These are phyloP conservation scores for Cheilosia variabilis DNA, from an alignment of 2,888 invertebrate genomes.

Conservation along the genomic window DNA sequence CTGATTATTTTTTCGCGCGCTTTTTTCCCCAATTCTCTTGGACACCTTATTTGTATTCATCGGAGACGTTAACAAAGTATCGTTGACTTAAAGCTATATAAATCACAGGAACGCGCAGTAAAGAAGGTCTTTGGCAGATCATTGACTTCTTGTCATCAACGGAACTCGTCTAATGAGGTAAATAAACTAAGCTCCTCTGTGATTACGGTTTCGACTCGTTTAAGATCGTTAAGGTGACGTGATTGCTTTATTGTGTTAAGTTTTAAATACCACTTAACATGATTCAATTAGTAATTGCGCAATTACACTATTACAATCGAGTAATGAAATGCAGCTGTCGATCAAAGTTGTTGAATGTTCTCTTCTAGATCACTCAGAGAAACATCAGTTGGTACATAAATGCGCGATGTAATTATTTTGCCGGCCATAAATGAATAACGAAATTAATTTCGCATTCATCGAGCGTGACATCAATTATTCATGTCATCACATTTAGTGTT, in stretches of 20 bases:
- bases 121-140: conserved; percentile 33
- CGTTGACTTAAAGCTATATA: neutral
- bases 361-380: conserved; percentile 5
- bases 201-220: conserved; percentile 5
- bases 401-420: conserved; percentile 24
- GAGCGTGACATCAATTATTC: conserved; percentile 62
- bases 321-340: conserved; percentile 14
- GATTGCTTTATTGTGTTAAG: conserved; percentile 37
- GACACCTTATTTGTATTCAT: conserved; percentile 33
- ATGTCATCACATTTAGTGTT: conserved; percentile 37
- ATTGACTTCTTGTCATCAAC: conserved; percentile 44
- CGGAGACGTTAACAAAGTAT: neutral
- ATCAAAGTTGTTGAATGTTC: conserved; percentile 2
- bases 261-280: conserved; percentile 26
- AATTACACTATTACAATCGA: conserved; percentile 10
- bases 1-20: neutral
- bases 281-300: conserved; percentile 28
- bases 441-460: conserved; percentile 39
- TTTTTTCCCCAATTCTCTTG: conserved; percentile 3
- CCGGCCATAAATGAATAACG: conserved; percentile 18
- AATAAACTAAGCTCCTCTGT: conserved; percentile 24
- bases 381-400: neutral
- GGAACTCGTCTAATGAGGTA: conserved; percentile 36
- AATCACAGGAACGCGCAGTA: conserved; percentile 9
- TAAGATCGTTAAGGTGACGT: conserved; percentile 36